Conservation (phyloP, 2,113 vertebrate species). For the Pseudorhombus dupliciocellatus region DNA sequence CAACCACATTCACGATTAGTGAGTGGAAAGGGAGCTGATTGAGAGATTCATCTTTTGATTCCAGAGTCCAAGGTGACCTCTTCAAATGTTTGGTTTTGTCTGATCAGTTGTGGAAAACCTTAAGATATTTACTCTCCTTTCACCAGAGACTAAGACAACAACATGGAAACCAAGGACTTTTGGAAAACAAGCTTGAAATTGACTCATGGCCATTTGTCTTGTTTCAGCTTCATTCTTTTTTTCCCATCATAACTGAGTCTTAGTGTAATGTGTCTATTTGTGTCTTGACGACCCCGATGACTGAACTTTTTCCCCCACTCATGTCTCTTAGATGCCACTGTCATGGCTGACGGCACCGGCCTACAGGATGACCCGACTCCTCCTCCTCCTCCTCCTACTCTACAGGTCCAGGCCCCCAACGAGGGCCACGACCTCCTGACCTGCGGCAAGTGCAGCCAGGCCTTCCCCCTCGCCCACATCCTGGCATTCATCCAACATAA, state of each 20-base stretch:
- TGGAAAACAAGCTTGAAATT: not conserved
- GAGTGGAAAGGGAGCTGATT: too few species aligned
- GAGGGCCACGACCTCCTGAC: conserved; percentile 80
- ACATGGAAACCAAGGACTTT: not conserved
- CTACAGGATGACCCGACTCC: conserved; percentile 34
- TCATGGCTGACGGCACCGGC: conserved; percentile 19
- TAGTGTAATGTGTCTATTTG: not conserved
- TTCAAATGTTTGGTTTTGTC: not conserved
- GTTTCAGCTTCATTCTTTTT: not conserved
- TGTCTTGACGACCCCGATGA: not conserved
- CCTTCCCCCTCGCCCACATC: conserved; percentile 84
- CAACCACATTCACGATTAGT: too few species aligned
- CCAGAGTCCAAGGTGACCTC: not conserved
- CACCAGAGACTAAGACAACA: not conserved
- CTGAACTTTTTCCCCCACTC: not conserved
- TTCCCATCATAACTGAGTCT: not conserved
- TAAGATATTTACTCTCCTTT: not conserved
- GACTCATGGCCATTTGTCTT: not conserved
- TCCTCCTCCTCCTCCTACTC: conserved; percentile 17
- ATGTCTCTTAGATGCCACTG: conserved; percentile 63
- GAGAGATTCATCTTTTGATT: too few species aligned
- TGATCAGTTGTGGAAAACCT: not conserved
- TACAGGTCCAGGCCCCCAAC: conserved; percentile 20
- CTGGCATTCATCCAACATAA: conserved; percentile 86
- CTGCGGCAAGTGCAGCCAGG: conserved; percentile 82